Percentiles rank a stretch among this genome's conserved stretches.
phyloP scores from a whole-genome alignment of 1,140 invertebrate species.

The Dendroctonus valens region DNA sequence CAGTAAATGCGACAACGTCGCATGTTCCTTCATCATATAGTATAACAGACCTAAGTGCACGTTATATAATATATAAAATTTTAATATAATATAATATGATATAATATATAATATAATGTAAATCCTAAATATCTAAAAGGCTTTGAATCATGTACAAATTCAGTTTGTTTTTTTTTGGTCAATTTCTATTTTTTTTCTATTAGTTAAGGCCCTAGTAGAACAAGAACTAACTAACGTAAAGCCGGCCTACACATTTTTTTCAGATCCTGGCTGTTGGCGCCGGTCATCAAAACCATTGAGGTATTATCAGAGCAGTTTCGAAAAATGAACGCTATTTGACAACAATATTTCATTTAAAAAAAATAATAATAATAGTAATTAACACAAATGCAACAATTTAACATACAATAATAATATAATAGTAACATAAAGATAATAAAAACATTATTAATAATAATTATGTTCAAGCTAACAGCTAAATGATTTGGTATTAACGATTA shows the following conservation, averaged over 20 bases:
- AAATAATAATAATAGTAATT: conserved; percentile 2
- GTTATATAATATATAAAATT: conserved; percentile 21
- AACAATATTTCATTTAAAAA: conserved; percentile 2
- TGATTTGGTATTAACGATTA: conserved; percentile 32
- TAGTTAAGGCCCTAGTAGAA: conserved; percentile 29
- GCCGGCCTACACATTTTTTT: conserved; percentile 1
- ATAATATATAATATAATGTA: conserved; percentile 24
- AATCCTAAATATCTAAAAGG: conserved; percentile 27
- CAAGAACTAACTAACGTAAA: no score
- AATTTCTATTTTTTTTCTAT: no score
- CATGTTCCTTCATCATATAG: no score
- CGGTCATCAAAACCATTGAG: neutral
- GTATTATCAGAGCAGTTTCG: neutral
- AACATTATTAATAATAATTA: conserved; percentile 10
- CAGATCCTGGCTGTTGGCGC: neutral
- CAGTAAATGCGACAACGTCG: no score
- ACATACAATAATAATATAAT: conserved; percentile 7
- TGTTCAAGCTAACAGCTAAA: conserved; percentile 14
- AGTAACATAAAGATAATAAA: conserved; percentile 1
- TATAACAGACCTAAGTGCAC: conserved; percentile 6
- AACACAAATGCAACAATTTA: neutral
- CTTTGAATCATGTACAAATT: conserved; percentile 18
- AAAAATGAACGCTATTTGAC: neutral
- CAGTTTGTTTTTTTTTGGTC: conserved; percentile 26
- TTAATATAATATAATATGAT: no score